Evolutionary conservation across 2,888 invertebrate genomes (phyloP).

Genomic region (Eilema caniola): DNA sequence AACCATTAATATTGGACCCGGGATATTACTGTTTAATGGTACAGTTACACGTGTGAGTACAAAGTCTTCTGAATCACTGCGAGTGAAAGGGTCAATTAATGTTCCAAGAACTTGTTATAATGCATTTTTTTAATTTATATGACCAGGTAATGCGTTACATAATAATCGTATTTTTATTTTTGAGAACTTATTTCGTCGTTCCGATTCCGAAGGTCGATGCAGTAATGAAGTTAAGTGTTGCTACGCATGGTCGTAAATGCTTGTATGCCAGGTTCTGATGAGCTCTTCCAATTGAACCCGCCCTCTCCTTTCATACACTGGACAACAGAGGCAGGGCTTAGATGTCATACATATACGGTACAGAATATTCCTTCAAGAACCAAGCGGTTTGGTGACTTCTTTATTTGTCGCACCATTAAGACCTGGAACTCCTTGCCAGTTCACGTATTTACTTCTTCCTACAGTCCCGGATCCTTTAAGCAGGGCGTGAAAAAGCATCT

Average conservation of each 20-base stretch:
- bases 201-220: not conserved
- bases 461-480: too few relatives aligned
- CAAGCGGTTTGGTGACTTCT: too few relatives aligned
- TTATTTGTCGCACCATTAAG: too few relatives aligned
- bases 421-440: too few relatives aligned
- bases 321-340: too few relatives aligned
- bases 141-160: conserved; percentile 9
- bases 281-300: too few relatives aligned
- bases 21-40: conserved; percentile 29
- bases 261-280: too few relatives aligned
- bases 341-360: too few relatives aligned
- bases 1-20: conserved; percentile 23
- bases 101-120: conserved; percentile 43
- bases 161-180: conserved; percentile 6
- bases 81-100: conserved; percentile 61
- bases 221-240: not conserved
- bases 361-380: too few relatives aligned
- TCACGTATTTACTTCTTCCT: too few relatives aligned
- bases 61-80: conserved; percentile 28
- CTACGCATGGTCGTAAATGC: not conserved
- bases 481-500: too few relatives aligned
- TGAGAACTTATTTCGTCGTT: conserved; percentile 6
- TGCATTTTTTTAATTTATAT: conserved; percentile 50
- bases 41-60: conserved; percentile 28
- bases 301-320: too few relatives aligned